A percentile compares a stretch with the other conserved stretches of the same genome.
phyloP scores from a whole-genome alignment of 2,888 invertebrate species.

The Nomada ferruginata region DNA sequence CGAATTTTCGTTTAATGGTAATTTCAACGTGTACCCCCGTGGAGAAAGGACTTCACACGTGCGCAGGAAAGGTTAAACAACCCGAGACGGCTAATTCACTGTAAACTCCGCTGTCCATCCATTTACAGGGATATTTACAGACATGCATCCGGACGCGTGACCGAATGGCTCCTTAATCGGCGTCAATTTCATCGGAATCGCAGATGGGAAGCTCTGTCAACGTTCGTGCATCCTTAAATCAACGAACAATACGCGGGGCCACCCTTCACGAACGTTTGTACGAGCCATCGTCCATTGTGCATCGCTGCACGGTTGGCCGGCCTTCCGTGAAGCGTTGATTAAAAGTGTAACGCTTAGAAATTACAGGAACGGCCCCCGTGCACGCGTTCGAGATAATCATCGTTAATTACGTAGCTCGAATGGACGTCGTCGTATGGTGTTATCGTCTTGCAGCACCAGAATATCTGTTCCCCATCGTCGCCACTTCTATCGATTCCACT shows the following conservation, averaged over 20 bases:
- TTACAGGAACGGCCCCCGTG: conserved; percentile 46
- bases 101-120: conserved; percentile 30
- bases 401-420: conserved; percentile 61
- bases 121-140: conserved; percentile 45
- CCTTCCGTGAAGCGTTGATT: conserved; percentile 73
- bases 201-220: conserved; percentile 69
- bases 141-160: conserved; percentile 8
- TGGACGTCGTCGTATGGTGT: neutral
- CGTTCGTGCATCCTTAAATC: conserved; percentile 67
- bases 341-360: conserved; percentile 76
- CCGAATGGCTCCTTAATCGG: conserved; percentile 62
- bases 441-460: neutral
- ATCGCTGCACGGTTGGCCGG: conserved; percentile 64
- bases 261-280: conserved; percentile 54
- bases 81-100: conserved; percentile 55
- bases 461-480: neutral
- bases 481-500: neutral
- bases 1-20: no score
- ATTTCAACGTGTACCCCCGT: neutral
- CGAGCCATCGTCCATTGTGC: conserved; percentile 66
- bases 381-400: conserved; percentile 47
- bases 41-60: neutral
- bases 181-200: conserved; percentile 64
- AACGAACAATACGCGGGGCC: conserved; percentile 63
- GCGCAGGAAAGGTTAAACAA: conserved; percentile 27